Conservation (phyloP, 2,888 invertebrate species). For the Hanleya hanleyi region DNA sequence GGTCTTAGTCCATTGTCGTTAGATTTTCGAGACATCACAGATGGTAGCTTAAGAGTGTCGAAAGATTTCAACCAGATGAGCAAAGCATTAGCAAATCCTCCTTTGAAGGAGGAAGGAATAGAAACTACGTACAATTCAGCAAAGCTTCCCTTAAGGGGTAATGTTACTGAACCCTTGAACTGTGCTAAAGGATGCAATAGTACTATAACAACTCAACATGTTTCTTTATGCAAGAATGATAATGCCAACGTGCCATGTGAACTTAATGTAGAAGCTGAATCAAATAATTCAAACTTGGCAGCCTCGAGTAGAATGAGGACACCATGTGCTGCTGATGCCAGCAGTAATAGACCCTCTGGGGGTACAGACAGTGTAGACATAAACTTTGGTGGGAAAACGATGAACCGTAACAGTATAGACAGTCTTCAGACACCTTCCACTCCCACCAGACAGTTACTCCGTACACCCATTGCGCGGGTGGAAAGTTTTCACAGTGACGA, state of each 20-base stretch:
- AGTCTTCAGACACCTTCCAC: not conserved
- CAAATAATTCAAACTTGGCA: too few species aligned
- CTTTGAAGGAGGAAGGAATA: not conserved
- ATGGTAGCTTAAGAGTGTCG: not conserved
- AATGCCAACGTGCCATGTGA: slow-evolving; percentile 11
- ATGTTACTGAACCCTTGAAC: too few species aligned
- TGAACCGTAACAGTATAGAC: not conserved
- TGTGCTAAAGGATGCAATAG: slow-evolving; percentile 9
- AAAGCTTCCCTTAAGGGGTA: not conserved
- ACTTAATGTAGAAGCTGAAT: too few species aligned
- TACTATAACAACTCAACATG: not conserved
- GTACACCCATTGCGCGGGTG: slow-evolving; percentile 63
- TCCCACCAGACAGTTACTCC: not conserved
- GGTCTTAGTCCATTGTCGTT: not conserved
- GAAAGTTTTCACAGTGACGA: slow-evolving; percentile 70
- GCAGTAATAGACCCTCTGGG: not conserved
- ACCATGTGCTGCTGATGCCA: not conserved
- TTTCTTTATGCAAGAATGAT: slow-evolving; percentile 13
- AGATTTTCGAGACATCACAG: not conserved
- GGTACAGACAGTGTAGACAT: not conserved
- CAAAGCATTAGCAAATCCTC: too few species aligned
- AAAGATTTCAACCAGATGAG: too few species aligned
- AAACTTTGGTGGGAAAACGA: not conserved
- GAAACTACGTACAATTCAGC: not conserved
- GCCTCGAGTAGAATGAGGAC: too few species aligned